Evolutionary conservation across 2,888 invertebrate genomes (phyloP).

Genomic region (Phortica okadai): DNA sequence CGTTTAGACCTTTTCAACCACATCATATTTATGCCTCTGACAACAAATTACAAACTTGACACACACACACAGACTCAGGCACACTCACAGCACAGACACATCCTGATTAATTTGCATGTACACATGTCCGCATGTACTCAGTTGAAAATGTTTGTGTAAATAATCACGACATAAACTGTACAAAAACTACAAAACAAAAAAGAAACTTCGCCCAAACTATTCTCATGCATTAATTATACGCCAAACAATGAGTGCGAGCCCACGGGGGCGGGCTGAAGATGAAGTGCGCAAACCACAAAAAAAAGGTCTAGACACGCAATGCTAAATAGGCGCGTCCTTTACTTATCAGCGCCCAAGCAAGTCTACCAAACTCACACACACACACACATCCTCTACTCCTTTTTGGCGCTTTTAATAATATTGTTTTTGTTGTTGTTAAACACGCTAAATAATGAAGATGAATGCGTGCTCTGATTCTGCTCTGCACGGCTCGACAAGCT

Average conservation of each 20-base stretch:
- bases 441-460: constrained; percentile 23
- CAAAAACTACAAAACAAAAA: not conserved
- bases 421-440: not conserved
- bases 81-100: not conserved
- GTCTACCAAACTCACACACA: not conserved
- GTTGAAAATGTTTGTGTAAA: constrained; percentile 5
- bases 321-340: constrained; percentile 24
- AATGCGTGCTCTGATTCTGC: constrained; percentile 2
- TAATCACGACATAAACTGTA: not conserved
- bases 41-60: no score
- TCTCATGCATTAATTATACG: constrained; percentile 6
- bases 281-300: not conserved
- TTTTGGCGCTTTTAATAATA: not conserved
- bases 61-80: no score
- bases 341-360: not conserved
- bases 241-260: not conserved
- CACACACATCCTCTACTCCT: not conserved
- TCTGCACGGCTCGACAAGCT: constrained; percentile 1
- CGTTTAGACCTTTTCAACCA: not conserved
- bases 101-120: constrained; percentile 13
- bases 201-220: not conserved
- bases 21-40: not conserved
- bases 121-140: not conserved
- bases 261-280: not conserved
- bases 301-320: constrained; percentile 29